Percentiles rank a stretch among this genome's conserved stretches.
Evolutionary conservation across 2,113 vertebrate genomes (phyloP).

Genomic region (Symphodus melops): DNA sequence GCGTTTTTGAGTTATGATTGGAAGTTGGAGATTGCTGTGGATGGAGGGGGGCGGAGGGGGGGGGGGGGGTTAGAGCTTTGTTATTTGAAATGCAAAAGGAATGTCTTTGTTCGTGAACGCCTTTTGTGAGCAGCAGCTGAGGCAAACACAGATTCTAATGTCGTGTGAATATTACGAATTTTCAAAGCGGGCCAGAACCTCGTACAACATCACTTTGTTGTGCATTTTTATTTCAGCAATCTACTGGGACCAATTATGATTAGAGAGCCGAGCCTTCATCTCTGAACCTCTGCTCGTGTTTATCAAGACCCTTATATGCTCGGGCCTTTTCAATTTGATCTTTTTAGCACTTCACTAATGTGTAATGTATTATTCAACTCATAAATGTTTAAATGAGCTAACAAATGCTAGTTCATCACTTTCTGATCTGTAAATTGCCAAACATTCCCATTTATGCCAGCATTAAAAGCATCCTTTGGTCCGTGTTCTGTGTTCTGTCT

Average conservation of each 20-base stretch:
- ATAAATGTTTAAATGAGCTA: slow-evolving; percentile 83
- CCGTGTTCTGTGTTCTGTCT: slow-evolving; percentile 62
- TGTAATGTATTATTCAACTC: slow-evolving; percentile 86
- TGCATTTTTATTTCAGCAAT: slow-evolving; percentile 73
- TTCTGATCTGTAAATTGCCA: slow-evolving; percentile 82
- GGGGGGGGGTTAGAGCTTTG: slow-evolving; percentile 61
- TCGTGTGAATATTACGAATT: slow-evolving; percentile 79
- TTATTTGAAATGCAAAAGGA: slow-evolving; percentile 83
- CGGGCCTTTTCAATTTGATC: slow-evolving; percentile 77
- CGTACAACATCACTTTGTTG: slow-evolving; percentile 71
- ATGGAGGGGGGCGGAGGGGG: slow-evolving; percentile 66
- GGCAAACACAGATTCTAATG: slow-evolving; percentile 75
- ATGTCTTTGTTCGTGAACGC: slow-evolving; percentile 78
- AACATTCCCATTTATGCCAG: slow-evolving; percentile 76
- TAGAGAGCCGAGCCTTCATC: slow-evolving; percentile 79
- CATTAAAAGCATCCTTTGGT: slow-evolving; percentile 78
- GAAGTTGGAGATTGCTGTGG: slow-evolving; percentile 76
- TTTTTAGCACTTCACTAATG: slow-evolving; percentile 81
- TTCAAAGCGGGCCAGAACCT: slow-evolving; percentile 70
- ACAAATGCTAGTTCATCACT: slow-evolving; percentile 84
- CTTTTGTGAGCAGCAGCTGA: slow-evolving; percentile 77
- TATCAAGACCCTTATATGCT: slow-evolving; percentile 76
- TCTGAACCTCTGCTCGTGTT: slow-evolving; percentile 75
- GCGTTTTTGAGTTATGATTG: slow-evolving; percentile 81
- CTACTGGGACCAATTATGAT: slow-evolving; percentile 82